A percentile compares a stretch with the other conserved stretches of the same genome.
Conservation (phyloP, 2,888 invertebrate species). For the Microctonus hyperodae region DNA sequence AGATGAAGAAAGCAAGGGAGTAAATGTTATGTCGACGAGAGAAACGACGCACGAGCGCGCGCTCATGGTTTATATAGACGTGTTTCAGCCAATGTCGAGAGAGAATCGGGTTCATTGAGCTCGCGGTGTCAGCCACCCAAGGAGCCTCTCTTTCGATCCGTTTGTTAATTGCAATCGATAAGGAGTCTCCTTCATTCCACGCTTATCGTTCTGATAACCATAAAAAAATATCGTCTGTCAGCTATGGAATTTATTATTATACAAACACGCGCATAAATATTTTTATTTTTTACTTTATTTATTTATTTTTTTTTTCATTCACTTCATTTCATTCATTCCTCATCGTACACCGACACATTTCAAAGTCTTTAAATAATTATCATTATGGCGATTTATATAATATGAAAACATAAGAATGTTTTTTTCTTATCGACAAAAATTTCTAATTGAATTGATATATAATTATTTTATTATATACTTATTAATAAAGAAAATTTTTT, state of each 20-base stretch:
- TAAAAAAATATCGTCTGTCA: conserved; percentile 29
- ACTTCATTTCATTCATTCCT: background rate
- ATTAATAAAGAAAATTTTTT: too few species aligned
- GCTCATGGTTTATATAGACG: background rate
- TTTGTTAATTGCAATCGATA: conserved; percentile 58
- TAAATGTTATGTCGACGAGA: too few species aligned
- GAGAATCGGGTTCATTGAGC: conserved; percentile 28
- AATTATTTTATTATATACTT: too few species aligned
- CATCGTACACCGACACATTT: background rate
- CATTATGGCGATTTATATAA: background rate
- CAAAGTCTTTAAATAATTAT: background rate
- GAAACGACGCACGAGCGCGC: too few species aligned
- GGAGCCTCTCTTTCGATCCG: conserved; percentile 28
- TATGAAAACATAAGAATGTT: background rate
- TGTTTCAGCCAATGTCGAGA: conserved; percentile 14
- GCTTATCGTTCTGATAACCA: conserved; percentile 30
- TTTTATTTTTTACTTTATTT: background rate
- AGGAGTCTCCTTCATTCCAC: conserved; percentile 30
- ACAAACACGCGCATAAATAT: conserved; percentile 3
- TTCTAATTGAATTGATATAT: too few species aligned
- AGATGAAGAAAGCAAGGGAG: background rate
- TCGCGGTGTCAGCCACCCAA: conserved; percentile 26
- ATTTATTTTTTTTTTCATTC: background rate
- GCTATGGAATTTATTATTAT: background rate
- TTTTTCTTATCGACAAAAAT: too few species aligned